Base-by-base conservation (phyloP, 2,888 invertebrate genomes). In the Scotopteryx bipunctaria region DNA sequence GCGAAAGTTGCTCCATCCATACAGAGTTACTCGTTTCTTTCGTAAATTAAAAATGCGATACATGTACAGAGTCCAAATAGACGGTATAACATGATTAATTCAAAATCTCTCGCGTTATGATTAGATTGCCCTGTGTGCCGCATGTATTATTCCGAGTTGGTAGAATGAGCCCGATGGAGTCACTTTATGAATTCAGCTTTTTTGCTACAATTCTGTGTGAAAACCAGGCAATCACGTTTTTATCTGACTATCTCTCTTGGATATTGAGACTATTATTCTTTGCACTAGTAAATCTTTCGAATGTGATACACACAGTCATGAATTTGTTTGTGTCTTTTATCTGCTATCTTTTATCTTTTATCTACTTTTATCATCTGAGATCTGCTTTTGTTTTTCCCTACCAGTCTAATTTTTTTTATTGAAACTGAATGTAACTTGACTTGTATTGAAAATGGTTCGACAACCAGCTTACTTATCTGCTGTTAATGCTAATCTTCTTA, bases 51-150 rank as follows among this genome's bases (percentile, higher is more conserved):
- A 52, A 9, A 60, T 56, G 47, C 35, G 54, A 37, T 59, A 61
- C 62, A 59, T 66, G 59, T 59, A 62, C 64, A 46, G 60, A 36
- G 52, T 57, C 41, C 40, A 47, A 64, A 55, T 59, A 62, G 40
- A 59, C 45, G 57, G 59, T 41, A 64, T 70, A 67, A 70, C 65
- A 72, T 73, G 59, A 73, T 73, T 72, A 69, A 72, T 73, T 73
- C 69, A 73, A 67, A 73, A 73, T 70, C 63, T 66, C 64, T 59
- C 62, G 57, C 61, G 58, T 59, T 62, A 57, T 62, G 59, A 59
- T 57, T 55, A 59, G 57, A 55, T 57, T 55, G 53, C 58, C 25
- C 54, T 43, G 57, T 50, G 31, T 43, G 33, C 50, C 45, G 25
- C 55, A 61, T 61, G 55, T 59, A 55, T 61, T 59, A 61, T 59